phyloP scores from a whole-genome alignment of 1,140 invertebrate species.

The Brachionus calyciflorus region DNA sequence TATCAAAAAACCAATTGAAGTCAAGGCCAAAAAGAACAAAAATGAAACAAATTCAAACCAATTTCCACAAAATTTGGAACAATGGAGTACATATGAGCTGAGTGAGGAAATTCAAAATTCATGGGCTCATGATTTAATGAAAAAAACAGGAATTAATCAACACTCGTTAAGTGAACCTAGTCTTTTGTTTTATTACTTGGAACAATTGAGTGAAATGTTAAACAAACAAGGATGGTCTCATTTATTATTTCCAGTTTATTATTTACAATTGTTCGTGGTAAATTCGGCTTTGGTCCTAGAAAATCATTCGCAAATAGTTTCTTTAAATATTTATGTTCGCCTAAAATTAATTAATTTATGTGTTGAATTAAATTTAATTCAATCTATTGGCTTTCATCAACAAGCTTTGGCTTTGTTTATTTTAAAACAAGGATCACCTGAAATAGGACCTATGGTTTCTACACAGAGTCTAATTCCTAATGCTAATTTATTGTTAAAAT shows the following conservation, averaged over 20 bases:
- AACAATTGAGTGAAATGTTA: slow-evolving; percentile 7
- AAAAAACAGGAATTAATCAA: slow-evolving; percentile 35
- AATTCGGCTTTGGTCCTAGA: not conserved
- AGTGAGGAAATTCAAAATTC: slow-evolving; percentile 4
- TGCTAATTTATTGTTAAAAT: slow-evolving; percentile 7
- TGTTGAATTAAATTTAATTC: slow-evolving; percentile 28
- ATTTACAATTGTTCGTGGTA: slow-evolving; percentile 23
- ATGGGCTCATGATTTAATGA: slow-evolving; percentile 43
- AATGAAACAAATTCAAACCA: not conserved
- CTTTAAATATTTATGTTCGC: slow-evolving; percentile 16
- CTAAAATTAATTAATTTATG: slow-evolving; percentile 30
- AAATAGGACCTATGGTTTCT: not conserved
- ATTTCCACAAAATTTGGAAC: slow-evolving; percentile 7
- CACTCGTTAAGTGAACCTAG: slow-evolving; percentile 14
- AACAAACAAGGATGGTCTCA: not conserved
- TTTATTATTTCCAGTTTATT: slow-evolving; percentile 25
- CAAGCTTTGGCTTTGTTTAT: not conserved
- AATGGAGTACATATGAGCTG: slow-evolving; percentile 19
- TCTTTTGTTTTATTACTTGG: slow-evolving; percentile 33
- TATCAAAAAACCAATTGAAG: slow-evolving; percentile 5
- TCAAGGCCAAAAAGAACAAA: slow-evolving; percentile 12
- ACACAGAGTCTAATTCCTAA: not conserved
- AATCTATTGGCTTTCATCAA: slow-evolving; percentile 30
- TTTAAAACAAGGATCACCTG: not conserved
- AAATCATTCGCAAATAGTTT: not conserved